Evolutionary conservation across 2,888 invertebrate species (phyloP).

Genomic region (Polietes domitor): DNA sequence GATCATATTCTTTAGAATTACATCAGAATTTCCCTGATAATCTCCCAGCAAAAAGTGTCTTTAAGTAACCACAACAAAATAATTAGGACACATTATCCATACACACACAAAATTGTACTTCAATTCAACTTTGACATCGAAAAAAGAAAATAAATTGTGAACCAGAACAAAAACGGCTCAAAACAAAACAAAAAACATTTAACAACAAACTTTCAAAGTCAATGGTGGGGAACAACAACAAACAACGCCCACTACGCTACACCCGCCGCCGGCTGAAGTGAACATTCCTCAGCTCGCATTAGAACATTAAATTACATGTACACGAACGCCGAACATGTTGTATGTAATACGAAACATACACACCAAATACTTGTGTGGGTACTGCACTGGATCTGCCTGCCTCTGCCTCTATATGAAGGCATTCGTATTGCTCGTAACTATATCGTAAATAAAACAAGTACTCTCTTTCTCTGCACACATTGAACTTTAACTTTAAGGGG

Average conservation of each 20-base stretch:
- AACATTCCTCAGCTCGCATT: constrained; percentile 6
- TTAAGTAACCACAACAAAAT: too few relatives aligned
- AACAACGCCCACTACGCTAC: constrained; percentile 46
- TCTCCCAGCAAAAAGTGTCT: too few relatives aligned
- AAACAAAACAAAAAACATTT: too few relatives aligned
- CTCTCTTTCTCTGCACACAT: constrained; percentile 27
- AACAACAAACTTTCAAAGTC: constrained; percentile 19
- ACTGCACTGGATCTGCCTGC: background rate
- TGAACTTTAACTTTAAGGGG: constrained; percentile 59
- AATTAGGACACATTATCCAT: too few relatives aligned
- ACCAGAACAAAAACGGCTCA: too few relatives aligned
- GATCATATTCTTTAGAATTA: too few relatives aligned
- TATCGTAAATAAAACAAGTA: constrained; percentile 45
- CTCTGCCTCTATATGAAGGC: background rate
- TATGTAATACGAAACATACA: constrained; percentile 8
- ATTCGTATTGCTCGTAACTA: background rate
- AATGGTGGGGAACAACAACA: constrained; percentile 45
- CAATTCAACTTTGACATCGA: background rate
- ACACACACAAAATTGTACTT: too few relatives aligned
- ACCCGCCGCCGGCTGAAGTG: constrained; percentile 36
- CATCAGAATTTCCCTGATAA: too few relatives aligned
- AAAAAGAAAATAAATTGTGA: background rate
- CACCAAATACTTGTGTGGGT: background rate
- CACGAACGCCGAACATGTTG: background rate
- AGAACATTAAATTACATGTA: background rate